Evolutionary conservation across 2,888 invertebrate genomes (phyloP).

Genomic region (Diplolepis rosae): DNA sequence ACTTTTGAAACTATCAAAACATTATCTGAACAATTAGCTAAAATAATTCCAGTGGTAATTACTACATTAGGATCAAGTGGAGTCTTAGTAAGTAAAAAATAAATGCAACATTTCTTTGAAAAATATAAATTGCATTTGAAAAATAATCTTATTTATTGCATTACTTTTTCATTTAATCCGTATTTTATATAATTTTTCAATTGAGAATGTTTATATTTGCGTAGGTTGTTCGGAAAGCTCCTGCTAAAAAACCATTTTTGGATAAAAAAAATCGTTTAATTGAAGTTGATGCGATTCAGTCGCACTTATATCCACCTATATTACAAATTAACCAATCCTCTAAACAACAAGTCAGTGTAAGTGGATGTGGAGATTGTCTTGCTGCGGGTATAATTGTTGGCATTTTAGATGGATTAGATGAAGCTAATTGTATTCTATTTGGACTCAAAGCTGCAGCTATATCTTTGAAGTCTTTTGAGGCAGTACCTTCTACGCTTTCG

Average conservation of each 20-base stretch:
- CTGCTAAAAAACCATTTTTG: slow-evolving; percentile 53
- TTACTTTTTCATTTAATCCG: neutral
- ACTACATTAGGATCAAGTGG: slow-evolving; percentile 67
- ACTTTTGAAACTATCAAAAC: slow-evolving; percentile 47
- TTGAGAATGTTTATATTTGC: neutral
- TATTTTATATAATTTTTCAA: neutral
- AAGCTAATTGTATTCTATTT: slow-evolving; percentile 59
- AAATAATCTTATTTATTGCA: neutral
- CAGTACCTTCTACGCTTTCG: slow-evolving; percentile 58
- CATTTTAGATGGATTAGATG: slow-evolving; percentile 60
- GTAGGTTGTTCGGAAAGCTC: slow-evolving; percentile 57
- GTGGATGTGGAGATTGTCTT: slow-evolving; percentile 71
- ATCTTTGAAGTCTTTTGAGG: slow-evolving; percentile 63
- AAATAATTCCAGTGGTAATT: slow-evolving; percentile 63
- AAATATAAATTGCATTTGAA: neutral
- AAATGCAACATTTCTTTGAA: too few relatives aligned
- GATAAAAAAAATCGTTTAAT: slow-evolving; percentile 52
- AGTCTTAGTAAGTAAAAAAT: slow-evolving; percentile 57
- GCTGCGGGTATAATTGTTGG: slow-evolving; percentile 67
- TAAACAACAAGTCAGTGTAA: slow-evolving; percentile 57
- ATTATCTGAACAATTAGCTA: slow-evolving; percentile 55
- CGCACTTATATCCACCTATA: slow-evolving; percentile 62
- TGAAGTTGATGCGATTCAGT: slow-evolving; percentile 47
- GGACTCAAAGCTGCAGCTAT: slow-evolving; percentile 64
- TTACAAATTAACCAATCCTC: slow-evolving; percentile 21